A percentile compares a stretch with the other conserved stretches of the same genome.
These are phyloP conservation scores for Microtus pennsylvanicus DNA, from an alignment of 2,113 vertebrate genomes.

Conservation along the genomic window DNA sequence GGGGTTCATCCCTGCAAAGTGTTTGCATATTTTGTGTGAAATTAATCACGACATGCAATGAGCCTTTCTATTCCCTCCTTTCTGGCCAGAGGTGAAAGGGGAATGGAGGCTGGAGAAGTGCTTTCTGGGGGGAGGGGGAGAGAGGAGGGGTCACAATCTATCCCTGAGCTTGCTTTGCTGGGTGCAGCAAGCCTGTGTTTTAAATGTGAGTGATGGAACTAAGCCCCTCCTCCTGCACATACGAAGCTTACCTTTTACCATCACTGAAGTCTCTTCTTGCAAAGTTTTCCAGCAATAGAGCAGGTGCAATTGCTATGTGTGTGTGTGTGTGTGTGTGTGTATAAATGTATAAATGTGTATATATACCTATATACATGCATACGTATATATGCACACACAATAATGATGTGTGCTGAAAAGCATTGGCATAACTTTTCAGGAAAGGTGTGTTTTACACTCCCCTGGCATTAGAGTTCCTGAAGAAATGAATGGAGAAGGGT, in stretches of 20 bases:
- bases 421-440: neutral
- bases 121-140: neutral
- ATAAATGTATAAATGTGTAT: neutral
- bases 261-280: neutral
- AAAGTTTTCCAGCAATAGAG: neutral
- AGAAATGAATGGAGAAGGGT: constrained; percentile 5
- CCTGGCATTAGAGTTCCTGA: neutral
- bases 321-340: too few species aligned
- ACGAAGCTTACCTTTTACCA: neutral
- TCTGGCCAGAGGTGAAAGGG: neutral
- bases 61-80: neutral
- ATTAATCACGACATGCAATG: neutral
- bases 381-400: neutral
- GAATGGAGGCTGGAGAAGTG: neutral
- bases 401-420: neutral
- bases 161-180: neutral
- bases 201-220: neutral
- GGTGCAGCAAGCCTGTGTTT: neutral
- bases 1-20: neutral
- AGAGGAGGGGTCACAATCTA: neutral
- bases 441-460: neutral
- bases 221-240: neutral
- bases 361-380: neutral
- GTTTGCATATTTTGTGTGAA: neutral
- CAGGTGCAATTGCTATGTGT: neutral